phyloP scores from a whole-genome alignment of 2,888 invertebrate genomes.

The Drosophila prolongata region DNA sequence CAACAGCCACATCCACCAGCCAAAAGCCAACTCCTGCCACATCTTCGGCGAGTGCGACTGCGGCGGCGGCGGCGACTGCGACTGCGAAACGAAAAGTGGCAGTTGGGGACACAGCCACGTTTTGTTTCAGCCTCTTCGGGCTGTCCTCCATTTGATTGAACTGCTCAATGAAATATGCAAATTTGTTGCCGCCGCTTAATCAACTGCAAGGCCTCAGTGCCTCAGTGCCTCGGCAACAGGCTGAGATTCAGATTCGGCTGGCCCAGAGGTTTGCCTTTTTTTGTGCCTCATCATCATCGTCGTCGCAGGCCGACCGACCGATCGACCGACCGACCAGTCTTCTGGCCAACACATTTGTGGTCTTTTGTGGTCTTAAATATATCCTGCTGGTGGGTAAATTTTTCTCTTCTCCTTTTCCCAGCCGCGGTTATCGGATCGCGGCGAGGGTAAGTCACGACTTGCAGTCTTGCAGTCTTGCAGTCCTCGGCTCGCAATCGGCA shows the following conservation, averaged over 20 bases:
- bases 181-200: constrained; percentile 78
- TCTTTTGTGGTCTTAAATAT: constrained; percentile 82
- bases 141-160: constrained; percentile 81
- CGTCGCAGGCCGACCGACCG: constrained; percentile 13
- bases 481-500: constrained; percentile 7
- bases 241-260: constrained; percentile 1
- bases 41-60: too few species aligned
- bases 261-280: constrained; percentile 46
- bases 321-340: constrained; percentile 18
- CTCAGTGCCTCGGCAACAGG: constrained; percentile 7
- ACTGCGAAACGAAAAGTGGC: too few species aligned
- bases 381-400: constrained; percentile 84
- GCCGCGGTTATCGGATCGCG: constrained; percentile 79
- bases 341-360: constrained; percentile 63
- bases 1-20: too few species aligned
- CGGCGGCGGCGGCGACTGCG: too few species aligned
- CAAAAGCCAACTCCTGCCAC: too few species aligned
- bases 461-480: background rate
- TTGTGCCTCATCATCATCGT: constrained; percentile 53
- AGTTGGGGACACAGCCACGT: constrained; percentile 42
- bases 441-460: constrained; percentile 82
- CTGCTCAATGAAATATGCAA: constrained; percentile 84
- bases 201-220: constrained; percentile 63
- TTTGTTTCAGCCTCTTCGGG: constrained; percentile 55
- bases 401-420: constrained; percentile 58